Evolutionary conservation across 2,797 vertebrate species (phyloP), one percentile per base, ranked within the genome.

Genomic region (Brachymystax lenok): DNA sequence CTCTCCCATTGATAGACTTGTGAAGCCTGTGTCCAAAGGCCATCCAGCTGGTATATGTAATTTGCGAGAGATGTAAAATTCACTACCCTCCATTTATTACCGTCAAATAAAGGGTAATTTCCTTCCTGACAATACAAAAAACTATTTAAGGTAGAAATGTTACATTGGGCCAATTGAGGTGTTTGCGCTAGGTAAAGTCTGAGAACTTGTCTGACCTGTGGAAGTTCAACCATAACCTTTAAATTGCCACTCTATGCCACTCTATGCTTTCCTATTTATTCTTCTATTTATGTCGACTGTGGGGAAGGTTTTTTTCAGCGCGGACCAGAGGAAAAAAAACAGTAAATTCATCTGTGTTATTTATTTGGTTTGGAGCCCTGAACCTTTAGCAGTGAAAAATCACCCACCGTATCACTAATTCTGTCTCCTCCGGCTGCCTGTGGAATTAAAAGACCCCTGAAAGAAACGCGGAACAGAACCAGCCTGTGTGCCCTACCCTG

Each of bases 221-320:
- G 77, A 75, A 86, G 84, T 87, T 86, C 72, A 79, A 69, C 79
- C 77, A 69, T 76, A 63, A 71, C 73, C 75, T 83, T 88, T 77
- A 85, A 83, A 82, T 54, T 67, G 77, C 61, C 79, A 81, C 79
- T 78, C 80, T 83, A 70, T 13, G 79, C 73, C 81, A 46, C 40
- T 46, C 40, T 40, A 46, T 46, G 40, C 40, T 35, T 46, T 88
- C 70, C 70, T 92, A 79, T 93, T 92, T 93, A 89, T 91, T 81
- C 85, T 85, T 82, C 87, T 92, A 92, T 93, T 93, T 90, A 76
- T 90, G 88, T 88, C 84, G 83, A 75, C 50, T 81, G 87, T 81
- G 79, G 80, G 78, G 74, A 46, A 46, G 69, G 74, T 64, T 78
- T 74, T 84, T 81, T 30, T 82, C 30, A 82, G 78, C 13, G 10